Conservation (phyloP, 2,888 invertebrate genomes). For the Acleris emargana region DNA sequence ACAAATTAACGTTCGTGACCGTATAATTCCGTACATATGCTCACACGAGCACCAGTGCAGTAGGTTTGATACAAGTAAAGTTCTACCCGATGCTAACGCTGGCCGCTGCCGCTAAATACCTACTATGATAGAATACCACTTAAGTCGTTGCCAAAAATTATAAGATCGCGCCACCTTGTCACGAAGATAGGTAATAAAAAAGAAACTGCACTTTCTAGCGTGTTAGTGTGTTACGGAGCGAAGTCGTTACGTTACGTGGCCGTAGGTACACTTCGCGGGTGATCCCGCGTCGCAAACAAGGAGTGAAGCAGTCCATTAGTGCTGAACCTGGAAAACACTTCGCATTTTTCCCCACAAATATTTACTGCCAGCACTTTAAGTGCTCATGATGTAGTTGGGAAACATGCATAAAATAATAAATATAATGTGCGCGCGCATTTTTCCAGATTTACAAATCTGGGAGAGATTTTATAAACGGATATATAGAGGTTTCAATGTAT, state of each 20-base stretch:
- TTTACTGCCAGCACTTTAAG: constrained; percentile 36
- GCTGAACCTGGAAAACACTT: constrained; percentile 53
- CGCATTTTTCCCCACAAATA: constrained; percentile 40
- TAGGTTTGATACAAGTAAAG: no score
- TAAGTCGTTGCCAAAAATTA: no score
- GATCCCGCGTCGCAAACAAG: constrained; percentile 57
- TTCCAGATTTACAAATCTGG: constrained; percentile 21
- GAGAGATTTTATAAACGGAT: not conserved
- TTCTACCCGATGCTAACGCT: no score
- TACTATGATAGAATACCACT: no score
- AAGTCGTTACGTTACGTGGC: constrained; percentile 43
- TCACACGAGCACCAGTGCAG: no score
- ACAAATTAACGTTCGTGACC: no score
- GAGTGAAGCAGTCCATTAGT: constrained; percentile 62
- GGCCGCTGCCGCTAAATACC: no score
- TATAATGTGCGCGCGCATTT: constrained; percentile 20
- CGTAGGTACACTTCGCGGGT: constrained; percentile 45
- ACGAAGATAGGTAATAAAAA: no score
- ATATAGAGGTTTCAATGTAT: not conserved
- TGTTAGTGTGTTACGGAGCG: constrained; percentile 25
- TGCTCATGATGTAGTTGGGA: constrained; percentile 32
- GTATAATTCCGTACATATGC: no score
- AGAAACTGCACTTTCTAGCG: no score
- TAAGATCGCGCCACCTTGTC: no score
- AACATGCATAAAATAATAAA: constrained; percentile 36